Evolutionary conservation across 2,797 vertebrate genomes (phyloP), one percentile per base, ranked within the genome.

Genomic region (Mormyrus hasselquistii): DNA sequence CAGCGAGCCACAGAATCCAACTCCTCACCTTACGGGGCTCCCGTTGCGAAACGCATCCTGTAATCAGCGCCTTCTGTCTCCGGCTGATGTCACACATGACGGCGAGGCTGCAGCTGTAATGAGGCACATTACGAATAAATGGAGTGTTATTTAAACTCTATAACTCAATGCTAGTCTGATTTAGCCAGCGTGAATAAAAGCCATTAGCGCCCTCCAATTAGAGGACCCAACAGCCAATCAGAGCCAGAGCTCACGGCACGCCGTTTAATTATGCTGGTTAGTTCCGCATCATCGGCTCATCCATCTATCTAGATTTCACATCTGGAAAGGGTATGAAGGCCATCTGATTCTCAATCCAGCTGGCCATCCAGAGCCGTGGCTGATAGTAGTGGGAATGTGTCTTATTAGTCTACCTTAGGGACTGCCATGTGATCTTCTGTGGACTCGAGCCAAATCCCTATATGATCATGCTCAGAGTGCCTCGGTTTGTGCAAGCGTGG

Each of bases 131-230:
- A 73, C 22, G 8, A 52, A 52, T 59, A 41, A 84, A 85, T 10
- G 57, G 89, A n/a, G 41, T 44, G 86, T 52, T 69, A 84, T 88
- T 88, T 52, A 84, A 85, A 88, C 76, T 65, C 73, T 88, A 47
- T 55, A 62, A 57, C 53, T 83, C 55, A 65, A 59, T 49, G 62
- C 34, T 73, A 14, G 84, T 53, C 84, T 65, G 50, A 86, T 89
- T 89, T 34, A 89, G 85, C 84, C 89, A 73, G 84, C 76, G 44
- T 85, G 76, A 88, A 90, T 38, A 57, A 84, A 69, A 52, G 29
- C 87, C 76, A 82, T 88, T 90, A 88, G 44, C 29, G 52, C 87
- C 89, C 57, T 84, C 89, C 87, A 88, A 90, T 90, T 90, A 90
- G 76, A 22, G 50, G 38, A 25, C 22, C 22, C 41, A 25, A 55